Evolutionary conservation across 2,888 invertebrate species (phyloP), one percentile per base, ranked within the genome.

Genomic region (Incurvaria masculella): DNA sequence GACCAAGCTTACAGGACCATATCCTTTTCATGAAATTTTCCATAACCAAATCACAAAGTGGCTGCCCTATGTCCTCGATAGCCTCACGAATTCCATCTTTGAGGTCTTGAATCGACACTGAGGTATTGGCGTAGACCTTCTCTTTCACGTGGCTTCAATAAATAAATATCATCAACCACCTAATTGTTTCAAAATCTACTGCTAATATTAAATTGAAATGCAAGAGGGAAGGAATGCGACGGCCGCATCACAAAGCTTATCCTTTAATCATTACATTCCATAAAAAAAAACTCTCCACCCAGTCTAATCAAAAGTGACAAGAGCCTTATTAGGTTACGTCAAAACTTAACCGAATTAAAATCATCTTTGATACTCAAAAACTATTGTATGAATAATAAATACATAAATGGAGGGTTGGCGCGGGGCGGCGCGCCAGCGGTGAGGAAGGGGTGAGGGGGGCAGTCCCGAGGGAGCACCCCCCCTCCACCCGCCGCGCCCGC

Each of bases 381-480:
- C 78, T 78, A 78, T 78, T 76, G 75, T 75, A 75, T 78, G 78
- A 76, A 78, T 78, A 76, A 76, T 78, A 78, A 74, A 78, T 76
- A 33, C 11, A 33, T 33, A 33, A 33, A 33, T 33, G 33, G 33
- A n/a, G 14, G 33, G 33, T 8, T 14, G 33, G 33, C 14, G 33
- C 33, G 8, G 11, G 33, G 33, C 14, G 33, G 33, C 33, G 33
- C 11, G 33, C 11, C 11, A n/a, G 33, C 33, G 33, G 33, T 4
- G 23, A 3, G 14, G 8, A 10, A 3, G 14, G 8, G 33, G 33
- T 8, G 33, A 33, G 3, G 68, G 71, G 73, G 64, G 76, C 76
- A 76, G 75, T 76, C 78, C 78, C 76, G 47, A 58, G 76, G 74
- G 75, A 70, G 69, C 67, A 61, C 58, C 58, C 59, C 59, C 60